phyloP scores from a whole-genome alignment of 2,888 invertebrate species.

The Leucophora obtusa region DNA sequence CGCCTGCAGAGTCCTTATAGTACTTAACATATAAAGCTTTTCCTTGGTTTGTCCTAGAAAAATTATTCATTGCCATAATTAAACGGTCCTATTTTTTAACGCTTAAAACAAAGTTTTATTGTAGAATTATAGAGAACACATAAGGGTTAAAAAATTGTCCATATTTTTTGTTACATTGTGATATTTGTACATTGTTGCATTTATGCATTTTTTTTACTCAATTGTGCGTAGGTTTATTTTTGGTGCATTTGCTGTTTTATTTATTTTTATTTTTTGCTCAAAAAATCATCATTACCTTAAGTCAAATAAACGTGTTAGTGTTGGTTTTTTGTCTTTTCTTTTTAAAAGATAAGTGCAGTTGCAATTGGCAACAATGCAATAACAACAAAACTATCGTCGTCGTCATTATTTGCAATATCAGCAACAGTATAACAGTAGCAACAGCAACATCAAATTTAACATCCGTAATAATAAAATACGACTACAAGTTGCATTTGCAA shows the following conservation, averaged over 20 bases:
- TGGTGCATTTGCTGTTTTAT: conserved; percentile 7
- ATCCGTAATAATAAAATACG: conserved; percentile 36
- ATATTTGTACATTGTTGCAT: neutral
- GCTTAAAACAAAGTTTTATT: no score
- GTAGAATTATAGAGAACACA: no score
- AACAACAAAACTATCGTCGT: conserved; percentile 27
- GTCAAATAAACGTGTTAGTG: conserved; percentile 37
- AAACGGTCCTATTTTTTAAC: no score
- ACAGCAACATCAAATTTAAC: conserved; percentile 35
- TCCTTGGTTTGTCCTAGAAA: no score
- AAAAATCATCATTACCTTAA: conserved; percentile 38
- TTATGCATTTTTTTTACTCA: conserved; percentile 16
- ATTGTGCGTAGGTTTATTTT: conserved; percentile 51
- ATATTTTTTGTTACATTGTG: neutral
- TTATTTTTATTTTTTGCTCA: neutral
- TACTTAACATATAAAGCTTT: no score
- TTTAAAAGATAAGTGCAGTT: conserved; percentile 34
- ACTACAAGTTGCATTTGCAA: conserved; percentile 28
- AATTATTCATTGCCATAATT: no score
- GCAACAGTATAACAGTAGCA: conserved; percentile 4
- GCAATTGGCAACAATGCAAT: conserved; percentile 42
- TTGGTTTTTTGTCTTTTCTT: conserved; percentile 18
- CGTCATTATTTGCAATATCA: conserved; percentile 35
- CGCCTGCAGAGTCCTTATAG: no score
- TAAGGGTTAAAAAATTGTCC: neutral